phyloP scores from a whole-genome alignment of 64 coral and sea anemone genomes.

The Porites australiensis region DNA sequence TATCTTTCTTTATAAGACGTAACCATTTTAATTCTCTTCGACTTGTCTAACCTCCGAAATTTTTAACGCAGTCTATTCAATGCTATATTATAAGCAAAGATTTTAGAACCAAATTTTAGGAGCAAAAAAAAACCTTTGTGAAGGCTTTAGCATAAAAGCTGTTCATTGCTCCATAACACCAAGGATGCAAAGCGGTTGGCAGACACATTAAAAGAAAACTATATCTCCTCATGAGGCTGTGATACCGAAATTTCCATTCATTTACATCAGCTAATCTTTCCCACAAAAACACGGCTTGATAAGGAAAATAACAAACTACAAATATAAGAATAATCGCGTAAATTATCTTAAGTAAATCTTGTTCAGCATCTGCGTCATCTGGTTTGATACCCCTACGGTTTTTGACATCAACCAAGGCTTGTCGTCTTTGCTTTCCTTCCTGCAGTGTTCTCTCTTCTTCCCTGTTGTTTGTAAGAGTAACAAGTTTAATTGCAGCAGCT shows the following conservation, averaged over 20 bases:
- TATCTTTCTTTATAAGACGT: too few relatives aligned
- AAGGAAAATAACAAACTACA: slow-evolving; percentile 53
- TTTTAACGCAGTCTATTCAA: too few relatives aligned
- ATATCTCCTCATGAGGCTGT: neutral
- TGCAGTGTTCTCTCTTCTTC: neutral
- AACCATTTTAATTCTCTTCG: too few relatives aligned
- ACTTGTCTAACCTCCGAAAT: too few relatives aligned
- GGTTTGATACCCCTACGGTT: neutral
- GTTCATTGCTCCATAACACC: slow-evolving; percentile 70
- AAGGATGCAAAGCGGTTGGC: slow-evolving; percentile 54
- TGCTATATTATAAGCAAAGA: too few relatives aligned
- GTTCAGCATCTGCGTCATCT: neutral
- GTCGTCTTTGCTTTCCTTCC: neutral
- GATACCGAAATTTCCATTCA: slow-evolving; percentile 14
- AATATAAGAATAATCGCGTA: slow-evolving; percentile 49
- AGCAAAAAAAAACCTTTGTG: slow-evolving; percentile 34
- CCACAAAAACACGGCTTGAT: slow-evolving; percentile 42
- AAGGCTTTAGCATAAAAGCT: slow-evolving; percentile 69
- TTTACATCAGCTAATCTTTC: neutral
- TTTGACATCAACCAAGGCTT: neutral
- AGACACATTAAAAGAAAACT: slow-evolving; percentile 35
- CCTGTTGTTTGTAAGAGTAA: too few relatives aligned
- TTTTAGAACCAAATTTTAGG: neutral
- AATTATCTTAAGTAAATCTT: slow-evolving; percentile 60
- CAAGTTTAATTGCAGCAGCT: neutral